A percentile compares a stretch with the other conserved stretches of the same genome.
Evolutionary conservation across 2,888 invertebrate species (phyloP).

Genomic region (Meghimatium bilineatum): DNA sequence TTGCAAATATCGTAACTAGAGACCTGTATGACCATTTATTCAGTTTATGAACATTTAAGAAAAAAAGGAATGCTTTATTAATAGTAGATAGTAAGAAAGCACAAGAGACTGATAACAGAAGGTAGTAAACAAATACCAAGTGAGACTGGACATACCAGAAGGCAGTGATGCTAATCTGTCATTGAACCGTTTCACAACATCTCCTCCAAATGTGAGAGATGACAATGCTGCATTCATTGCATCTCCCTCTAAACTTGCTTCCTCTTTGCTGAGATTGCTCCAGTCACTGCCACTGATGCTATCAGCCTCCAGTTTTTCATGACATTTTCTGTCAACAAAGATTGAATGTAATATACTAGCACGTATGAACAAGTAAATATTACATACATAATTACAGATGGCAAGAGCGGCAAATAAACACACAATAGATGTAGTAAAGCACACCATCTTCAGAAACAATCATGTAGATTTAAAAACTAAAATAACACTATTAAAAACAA

Average conservation of each 20-base stretch:
- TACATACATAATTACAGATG: neutral
- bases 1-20: too few relatives aligned
- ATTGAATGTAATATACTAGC: neutral
- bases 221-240: constrained; percentile 8
- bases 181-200: neutral
- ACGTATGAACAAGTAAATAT: neutral
- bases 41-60: too few relatives aligned
- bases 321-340: neutral
- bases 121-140: neutral
- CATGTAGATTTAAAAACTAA: too few relatives aligned
- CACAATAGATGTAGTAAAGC: too few relatives aligned
- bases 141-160: neutral
- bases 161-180: constrained; percentile 22
- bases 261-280: constrained; percentile 5
- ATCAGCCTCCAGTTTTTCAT: neutral
- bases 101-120: too few relatives aligned
- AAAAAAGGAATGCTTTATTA: too few relatives aligned
- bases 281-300: constrained; percentile 4
- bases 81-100: too few relatives aligned
- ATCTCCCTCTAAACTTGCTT: constrained; percentile 2
- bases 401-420: too few relatives aligned
- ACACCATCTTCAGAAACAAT: too few relatives aligned
- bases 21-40: too few relatives aligned
- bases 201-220: constrained; percentile 6
- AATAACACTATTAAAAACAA: too few relatives aligned